These are phyloP conservation scores for Hemistola chrysoprasaria DNA, from an alignment of 2,888 invertebrate genomes.

Conservation along the genomic window DNA sequence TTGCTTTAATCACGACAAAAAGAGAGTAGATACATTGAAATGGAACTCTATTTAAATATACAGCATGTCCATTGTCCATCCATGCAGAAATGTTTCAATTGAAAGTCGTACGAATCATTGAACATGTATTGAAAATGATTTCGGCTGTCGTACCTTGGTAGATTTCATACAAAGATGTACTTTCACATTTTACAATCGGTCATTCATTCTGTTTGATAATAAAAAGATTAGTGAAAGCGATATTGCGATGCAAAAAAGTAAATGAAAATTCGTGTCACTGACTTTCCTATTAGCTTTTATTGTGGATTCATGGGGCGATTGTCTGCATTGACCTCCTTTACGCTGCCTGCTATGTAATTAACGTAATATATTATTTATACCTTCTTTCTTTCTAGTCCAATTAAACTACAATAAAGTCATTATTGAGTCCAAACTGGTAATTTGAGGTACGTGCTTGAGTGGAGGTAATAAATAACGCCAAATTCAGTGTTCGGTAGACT, in stretches of 20 bases:
- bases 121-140: conserved; percentile 52
- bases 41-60: conserved; percentile 44
- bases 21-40: conserved; percentile 29
- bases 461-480: conserved; percentile 35
- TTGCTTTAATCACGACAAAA: conserved; percentile 35
- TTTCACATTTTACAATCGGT: conserved; percentile 73
- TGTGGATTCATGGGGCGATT: conserved; percentile 46
- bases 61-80: conserved; percentile 43
- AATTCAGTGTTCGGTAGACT: conserved; percentile 27
- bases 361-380: conserved; percentile 28
- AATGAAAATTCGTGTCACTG: conserved; percentile 78
- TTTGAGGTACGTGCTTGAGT: conserved; percentile 38
- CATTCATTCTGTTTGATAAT: conserved; percentile 67
- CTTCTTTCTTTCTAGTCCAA: conserved; percentile 24
- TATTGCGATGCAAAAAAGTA: conserved; percentile 73
- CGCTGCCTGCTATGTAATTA: conserved; percentile 26
- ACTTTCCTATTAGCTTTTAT: conserved; percentile 70
- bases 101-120: conserved; percentile 56
- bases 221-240: conserved; percentile 78
- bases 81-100: conserved; percentile 47
- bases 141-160: conserved; percentile 41
- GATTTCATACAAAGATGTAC: conserved; percentile 61
- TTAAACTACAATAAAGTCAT: conserved; percentile 33
- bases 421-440: conserved; percentile 32
- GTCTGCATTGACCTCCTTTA: conserved; percentile 59